Conservation (phyloP, 1,140 invertebrate species). For the Archegozetes longisetosus region DNA sequence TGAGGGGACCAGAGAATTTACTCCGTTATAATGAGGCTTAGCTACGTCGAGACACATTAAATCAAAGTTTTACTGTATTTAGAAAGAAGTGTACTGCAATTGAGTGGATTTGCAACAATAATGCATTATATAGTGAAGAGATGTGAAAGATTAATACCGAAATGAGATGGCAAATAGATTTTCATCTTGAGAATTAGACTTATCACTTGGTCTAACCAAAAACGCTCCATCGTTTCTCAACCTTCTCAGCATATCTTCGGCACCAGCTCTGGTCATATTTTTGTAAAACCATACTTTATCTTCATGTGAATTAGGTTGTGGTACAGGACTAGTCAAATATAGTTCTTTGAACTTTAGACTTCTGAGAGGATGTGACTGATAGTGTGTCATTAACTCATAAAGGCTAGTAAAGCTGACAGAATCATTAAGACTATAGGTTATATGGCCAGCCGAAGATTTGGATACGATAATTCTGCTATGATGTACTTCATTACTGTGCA, state of each 20-base stretch:
- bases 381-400: conserved; percentile 80
- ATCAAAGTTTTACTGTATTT: too few relatives aligned
- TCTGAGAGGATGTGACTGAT: conserved; percentile 63
- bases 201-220: conserved; percentile 69
- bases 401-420: conserved; percentile 76
- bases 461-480: conserved; percentile 70
- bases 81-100: too few relatives aligned
- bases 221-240: conserved; percentile 77
- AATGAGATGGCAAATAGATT: conserved; percentile 87
- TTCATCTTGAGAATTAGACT: conserved; percentile 37
- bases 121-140: too few relatives aligned
- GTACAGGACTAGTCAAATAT: conserved; percentile 51
- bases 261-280: conserved; percentile 53
- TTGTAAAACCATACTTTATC: conserved; percentile 86
- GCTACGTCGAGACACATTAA: too few relatives aligned
- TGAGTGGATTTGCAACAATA: too few relatives aligned
- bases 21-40: too few relatives aligned
- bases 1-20: too few relatives aligned
- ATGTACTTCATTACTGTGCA: conserved; percentile 67
- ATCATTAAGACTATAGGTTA: conserved; percentile 79
- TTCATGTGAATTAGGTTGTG: conserved; percentile 81
- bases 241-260: conserved; percentile 68
- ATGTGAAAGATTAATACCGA: conserved; percentile 13
- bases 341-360: conserved; percentile 64
- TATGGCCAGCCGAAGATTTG: conserved; percentile 61